Conservation (phyloP, 2,888 invertebrate species). For the Dione juno region DNA sequence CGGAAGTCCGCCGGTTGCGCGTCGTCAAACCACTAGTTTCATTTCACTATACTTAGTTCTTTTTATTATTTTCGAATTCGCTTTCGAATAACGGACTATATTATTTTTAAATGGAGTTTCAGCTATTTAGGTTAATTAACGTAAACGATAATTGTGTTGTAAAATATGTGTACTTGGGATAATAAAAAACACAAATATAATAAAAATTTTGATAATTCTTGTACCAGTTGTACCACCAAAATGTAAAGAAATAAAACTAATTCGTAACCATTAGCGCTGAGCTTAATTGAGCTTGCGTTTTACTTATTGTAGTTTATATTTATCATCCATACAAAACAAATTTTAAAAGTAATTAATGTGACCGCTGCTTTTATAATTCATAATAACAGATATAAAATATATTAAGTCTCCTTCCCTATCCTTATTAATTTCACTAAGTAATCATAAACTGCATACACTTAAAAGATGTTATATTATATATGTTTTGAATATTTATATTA, state of each 20-base stretch:
- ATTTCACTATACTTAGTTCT: slow-evolving; percentile 72
- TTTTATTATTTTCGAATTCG: slow-evolving; percentile 61
- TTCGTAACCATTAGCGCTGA: slow-evolving; percentile 49
- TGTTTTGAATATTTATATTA: slow-evolving; percentile 14
- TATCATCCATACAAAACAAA: slow-evolving; percentile 26
- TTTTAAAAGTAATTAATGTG: slow-evolving; percentile 2
- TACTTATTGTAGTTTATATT: slow-evolving; percentile 41
- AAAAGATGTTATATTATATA: slow-evolving; percentile 1
- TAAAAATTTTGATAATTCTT: slow-evolving; percentile 51
- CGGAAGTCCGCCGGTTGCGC: slow-evolving; percentile 56
- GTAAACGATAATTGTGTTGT: slow-evolving; percentile 49
- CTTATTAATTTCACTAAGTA: slow-evolving; percentile 10
- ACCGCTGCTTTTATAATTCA: background rate
- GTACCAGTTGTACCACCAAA: slow-evolving; percentile 51
- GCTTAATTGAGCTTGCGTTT: slow-evolving; percentile 44
- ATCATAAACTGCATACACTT: background rate
- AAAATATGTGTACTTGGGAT: slow-evolving; percentile 50
- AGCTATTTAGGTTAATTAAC: slow-evolving; percentile 48
- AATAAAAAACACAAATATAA: slow-evolving; percentile 47
- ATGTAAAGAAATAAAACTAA: slow-evolving; percentile 51
- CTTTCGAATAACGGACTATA: slow-evolving; percentile 44
- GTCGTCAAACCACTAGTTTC: slow-evolving; percentile 39
- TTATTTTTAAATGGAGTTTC: slow-evolving; percentile 44
- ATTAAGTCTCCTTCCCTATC: slow-evolving; percentile 8
- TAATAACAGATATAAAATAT: background rate